Conservation (phyloP, 1,140 invertebrate genomes). For the Drosophila biarmipes region DNA sequence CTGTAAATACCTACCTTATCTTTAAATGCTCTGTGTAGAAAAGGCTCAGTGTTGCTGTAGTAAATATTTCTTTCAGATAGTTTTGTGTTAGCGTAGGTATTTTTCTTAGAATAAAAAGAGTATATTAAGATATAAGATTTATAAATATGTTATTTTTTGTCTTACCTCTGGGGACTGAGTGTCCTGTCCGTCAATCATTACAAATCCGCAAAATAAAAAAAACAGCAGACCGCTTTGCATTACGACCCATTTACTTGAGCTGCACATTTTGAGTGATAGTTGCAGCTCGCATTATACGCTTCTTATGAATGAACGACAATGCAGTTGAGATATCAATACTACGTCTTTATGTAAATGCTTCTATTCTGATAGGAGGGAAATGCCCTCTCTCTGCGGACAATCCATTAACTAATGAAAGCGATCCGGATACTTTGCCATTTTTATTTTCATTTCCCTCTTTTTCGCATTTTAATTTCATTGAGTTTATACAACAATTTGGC, state of each 20-base stretch:
- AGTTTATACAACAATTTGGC: conserved; percentile 71
- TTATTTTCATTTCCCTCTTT: conserved; percentile 46
- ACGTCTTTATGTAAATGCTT: neutral
- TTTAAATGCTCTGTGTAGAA: neutral
- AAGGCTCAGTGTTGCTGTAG: neutral
- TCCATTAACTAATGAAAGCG: conserved; percentile 81
- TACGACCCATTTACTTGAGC: neutral
- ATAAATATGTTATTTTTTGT: neutral
- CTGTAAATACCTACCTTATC: neutral
- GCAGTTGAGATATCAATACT: conserved; percentile 7
- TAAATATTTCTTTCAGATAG: neutral
- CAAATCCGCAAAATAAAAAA: conserved; percentile 2
- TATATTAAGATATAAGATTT: neutral
- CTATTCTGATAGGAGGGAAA: conserved; percentile 39
- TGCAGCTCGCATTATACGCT: neutral
- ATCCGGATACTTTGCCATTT: conserved; percentile 58
- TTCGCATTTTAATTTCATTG: conserved; percentile 81
- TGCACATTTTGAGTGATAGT: conserved; percentile 8
- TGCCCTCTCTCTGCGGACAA: conserved; percentile 7
- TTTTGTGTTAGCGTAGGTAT: neutral
- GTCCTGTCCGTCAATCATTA: neutral
- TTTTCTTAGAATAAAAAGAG: neutral
- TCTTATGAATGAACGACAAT: conserved; percentile 4
- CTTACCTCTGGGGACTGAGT: neutral
- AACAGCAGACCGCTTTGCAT: conserved; percentile 13